Percentiles rank a stretch among this genome's conserved stretches.
phyloP scores from a whole-genome alignment of 2,113 vertebrate species.

The Galemys pyrenaicus region DNA sequence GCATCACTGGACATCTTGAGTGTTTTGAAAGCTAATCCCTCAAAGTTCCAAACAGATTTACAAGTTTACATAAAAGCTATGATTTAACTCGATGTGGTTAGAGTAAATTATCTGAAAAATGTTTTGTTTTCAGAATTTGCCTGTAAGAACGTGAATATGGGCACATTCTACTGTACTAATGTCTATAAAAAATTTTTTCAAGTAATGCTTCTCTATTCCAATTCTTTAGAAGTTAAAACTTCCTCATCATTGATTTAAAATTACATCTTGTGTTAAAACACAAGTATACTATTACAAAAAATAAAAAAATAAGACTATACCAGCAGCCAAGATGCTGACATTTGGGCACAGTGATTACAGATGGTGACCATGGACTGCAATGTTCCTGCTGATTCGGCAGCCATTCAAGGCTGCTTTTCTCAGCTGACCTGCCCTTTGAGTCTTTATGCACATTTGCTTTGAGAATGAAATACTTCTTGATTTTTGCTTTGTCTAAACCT shows the following conservation, averaged over 20 bases:
- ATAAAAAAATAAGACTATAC: neutral
- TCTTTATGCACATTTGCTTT: slow-evolving; percentile 62
- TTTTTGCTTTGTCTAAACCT: slow-evolving; percentile 49
- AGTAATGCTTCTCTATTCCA: slow-evolving; percentile 33
- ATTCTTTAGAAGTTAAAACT: neutral
- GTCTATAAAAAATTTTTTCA: slow-evolving; percentile 3
- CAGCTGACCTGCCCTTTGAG: slow-evolving; percentile 62
- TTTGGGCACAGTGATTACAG: slow-evolving; percentile 42
- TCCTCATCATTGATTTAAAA: slow-evolving; percentile 16
- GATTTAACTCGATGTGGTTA: neutral
- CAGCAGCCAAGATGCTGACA: slow-evolving; percentile 65
- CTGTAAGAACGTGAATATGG: neutral
- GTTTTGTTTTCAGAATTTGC: slow-evolving; percentile 25
- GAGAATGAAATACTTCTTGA: slow-evolving; percentile 59
- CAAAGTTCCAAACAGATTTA: neutral
- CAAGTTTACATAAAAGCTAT: neutral
- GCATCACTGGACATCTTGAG: neutral
- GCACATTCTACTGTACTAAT: neutral
- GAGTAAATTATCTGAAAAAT: neutral
- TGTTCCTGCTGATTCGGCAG: slow-evolving; percentile 67
- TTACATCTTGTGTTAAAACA: slow-evolving; percentile 3
- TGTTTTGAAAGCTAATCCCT: slow-evolving; percentile 33
- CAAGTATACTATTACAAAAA: neutral
- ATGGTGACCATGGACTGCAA: slow-evolving; percentile 50
- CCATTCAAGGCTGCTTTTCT: slow-evolving; percentile 65